Base-by-base conservation (phyloP, 2,113 vertebrate species). In the Lampris megalopsis region DNA sequence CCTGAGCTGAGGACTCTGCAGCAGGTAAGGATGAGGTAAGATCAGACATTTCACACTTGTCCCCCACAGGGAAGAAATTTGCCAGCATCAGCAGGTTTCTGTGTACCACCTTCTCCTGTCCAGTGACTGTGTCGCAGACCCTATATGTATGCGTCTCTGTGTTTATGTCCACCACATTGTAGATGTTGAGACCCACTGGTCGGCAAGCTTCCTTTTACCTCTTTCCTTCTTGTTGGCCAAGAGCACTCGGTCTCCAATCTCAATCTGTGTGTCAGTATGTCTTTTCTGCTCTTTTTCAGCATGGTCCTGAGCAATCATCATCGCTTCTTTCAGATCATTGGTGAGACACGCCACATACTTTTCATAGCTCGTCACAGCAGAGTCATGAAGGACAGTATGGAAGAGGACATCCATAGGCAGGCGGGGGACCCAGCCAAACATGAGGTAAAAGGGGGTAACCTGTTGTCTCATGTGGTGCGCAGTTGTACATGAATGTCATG, bases 401-500 rank as follows among this genome's bases (percentile, higher is more conserved):
- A 76, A 68, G 9, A 76, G 50, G 13, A 76, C 49, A 43, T 69
- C 74, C 4, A 77, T 24, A 24, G 24, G 24, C 24, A 24, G 24
- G 24, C 24, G 24, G 24, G 24, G 24, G 24, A 24, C 24, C 24
- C 24, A 0, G 24, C 24, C 59, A 56, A 52, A 73, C 59, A 73
- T 73, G 0, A 67, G 13, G 40, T 49, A 75, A 37, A 75, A 67
- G 5, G 63, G 73, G 10, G 73, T 59, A 75, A 2, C 53, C 73
- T 38, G 73, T 75, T 3, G 68, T 63, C 68, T 77, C 75, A 24
- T 24, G 41, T 62, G 66, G 57, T n/a, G 57, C 62, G 10, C 43
- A 52, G 42, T 61, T 77, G n/a, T 77, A 60, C n/a, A 40, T 49
- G 43, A 71, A 77, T 8, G 42, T 77, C 11, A 75, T 24, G 24